phyloP scores from a whole-genome alignment of 2,888 invertebrate genomes.

The Leptopilina myrica region DNA sequence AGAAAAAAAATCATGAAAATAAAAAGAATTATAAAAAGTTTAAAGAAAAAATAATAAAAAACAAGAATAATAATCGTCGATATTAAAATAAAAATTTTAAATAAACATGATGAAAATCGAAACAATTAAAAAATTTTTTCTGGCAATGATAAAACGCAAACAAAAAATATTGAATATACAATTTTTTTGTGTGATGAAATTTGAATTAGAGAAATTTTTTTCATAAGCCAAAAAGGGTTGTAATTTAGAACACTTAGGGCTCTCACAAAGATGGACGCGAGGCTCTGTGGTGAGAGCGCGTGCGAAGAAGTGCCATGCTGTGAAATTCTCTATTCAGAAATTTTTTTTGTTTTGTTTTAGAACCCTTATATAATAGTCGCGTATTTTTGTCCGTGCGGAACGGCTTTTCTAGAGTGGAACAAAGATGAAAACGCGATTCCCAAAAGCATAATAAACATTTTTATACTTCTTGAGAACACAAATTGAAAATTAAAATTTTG shows the following conservation, averaged over 20 bases:
- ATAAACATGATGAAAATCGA: too few species aligned
- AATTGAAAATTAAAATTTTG: slow-evolving; percentile 78
- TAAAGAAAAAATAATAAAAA: too few species aligned
- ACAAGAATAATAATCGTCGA: too few species aligned
- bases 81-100: too few species aligned
- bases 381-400: slow-evolving; percentile 52
- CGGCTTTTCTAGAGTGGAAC: slow-evolving; percentile 44
- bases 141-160: too few species aligned
- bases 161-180: too few species aligned
- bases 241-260: slow-evolving; percentile 61
- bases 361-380: slow-evolving; percentile 46
- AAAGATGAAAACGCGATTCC: slow-evolving; percentile 44
- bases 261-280: slow-evolving; percentile 74
- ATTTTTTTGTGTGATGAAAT: neutral
- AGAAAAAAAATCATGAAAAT: too few species aligned
- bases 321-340: slow-evolving; percentile 65
- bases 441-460: slow-evolving; percentile 33
- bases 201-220: neutral
- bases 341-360: neutral
- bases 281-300: slow-evolving; percentile 56
- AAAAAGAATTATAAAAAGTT: too few species aligned
- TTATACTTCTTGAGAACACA: neutral
- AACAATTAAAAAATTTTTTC: too few species aligned
- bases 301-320: slow-evolving; percentile 72
- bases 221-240: neutral